A percentile compares a stretch with the other conserved stretches of the same genome.
phyloP scores from a whole-genome alignment of 2,797 vertebrate species.

The Caiman crocodilus region DNA sequence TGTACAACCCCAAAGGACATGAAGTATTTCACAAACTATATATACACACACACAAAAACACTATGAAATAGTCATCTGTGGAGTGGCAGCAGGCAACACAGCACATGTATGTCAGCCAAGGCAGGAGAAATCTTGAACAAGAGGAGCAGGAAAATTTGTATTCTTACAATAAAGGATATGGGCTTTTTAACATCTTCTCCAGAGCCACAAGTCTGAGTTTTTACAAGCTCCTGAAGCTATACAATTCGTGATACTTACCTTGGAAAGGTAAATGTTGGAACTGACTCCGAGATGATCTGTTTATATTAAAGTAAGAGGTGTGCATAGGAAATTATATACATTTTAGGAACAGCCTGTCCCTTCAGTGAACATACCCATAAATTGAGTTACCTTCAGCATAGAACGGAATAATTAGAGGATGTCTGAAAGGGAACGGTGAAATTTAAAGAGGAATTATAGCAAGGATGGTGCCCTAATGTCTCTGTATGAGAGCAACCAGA shows the following conservation, averaged over 20 bases:
- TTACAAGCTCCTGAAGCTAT: not conserved
- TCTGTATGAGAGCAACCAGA: not conserved
- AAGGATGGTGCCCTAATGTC: not conserved
- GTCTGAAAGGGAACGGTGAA: not conserved
- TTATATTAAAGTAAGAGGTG: not conserved
- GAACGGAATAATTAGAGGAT: not conserved
- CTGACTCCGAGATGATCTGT: not conserved
- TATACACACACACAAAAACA: not conserved
- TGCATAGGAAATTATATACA: not conserved
- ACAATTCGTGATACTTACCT: not conserved
- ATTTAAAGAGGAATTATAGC: not conserved
- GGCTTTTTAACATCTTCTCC: not conserved
- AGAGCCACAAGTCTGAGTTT: not conserved
- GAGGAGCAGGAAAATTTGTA: not conserved
- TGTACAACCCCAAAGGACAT: not conserved
- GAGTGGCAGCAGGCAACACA: not conserved
- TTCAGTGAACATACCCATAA: not conserved
- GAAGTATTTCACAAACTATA: not conserved
- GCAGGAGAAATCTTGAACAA: not conserved
- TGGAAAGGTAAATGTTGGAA: not conserved
- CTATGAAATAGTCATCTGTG: not conserved
- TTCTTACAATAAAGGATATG: not conserved
- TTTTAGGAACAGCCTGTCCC: not conserved
- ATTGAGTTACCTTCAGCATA: not conserved
- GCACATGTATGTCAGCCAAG: not conserved